These are phyloP conservation scores for Nannoperca obscura DNA, from an alignment of 2,797 vertebrate genomes.

Conservation along the genomic window DNA sequence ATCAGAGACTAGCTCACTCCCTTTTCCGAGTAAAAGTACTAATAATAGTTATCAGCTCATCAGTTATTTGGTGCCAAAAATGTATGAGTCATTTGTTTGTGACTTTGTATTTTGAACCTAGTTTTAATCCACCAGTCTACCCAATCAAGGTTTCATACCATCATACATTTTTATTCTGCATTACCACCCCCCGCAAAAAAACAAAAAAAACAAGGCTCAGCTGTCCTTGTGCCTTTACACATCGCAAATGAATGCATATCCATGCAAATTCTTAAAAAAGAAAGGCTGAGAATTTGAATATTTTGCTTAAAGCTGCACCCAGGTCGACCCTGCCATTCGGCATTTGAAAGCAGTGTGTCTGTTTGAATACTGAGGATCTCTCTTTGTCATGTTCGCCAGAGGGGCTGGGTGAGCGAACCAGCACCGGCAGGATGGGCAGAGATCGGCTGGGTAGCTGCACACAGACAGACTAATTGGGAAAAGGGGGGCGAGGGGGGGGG, in stretches of 20 bases:
- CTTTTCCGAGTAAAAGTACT: not conserved
- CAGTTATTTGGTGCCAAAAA: slow-evolving; percentile 5
- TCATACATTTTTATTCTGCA: slow-evolving; percentile 78
- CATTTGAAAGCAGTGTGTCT: slow-evolving; percentile 83
- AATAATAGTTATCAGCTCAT: slow-evolving; percentile 12
- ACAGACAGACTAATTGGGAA: slow-evolving; percentile 88
- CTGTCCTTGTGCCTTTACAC: slow-evolving; percentile 85
- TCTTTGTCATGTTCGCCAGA: slow-evolving; percentile 86
- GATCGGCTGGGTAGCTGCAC: slow-evolving; percentile 82
- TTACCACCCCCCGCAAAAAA: slow-evolving; percentile 65
- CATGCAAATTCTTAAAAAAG: slow-evolving; percentile 85
- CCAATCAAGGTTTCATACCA: slow-evolving; percentile 75
- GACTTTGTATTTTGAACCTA: slow-evolving; percentile 26
- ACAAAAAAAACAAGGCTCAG: slow-evolving; percentile 74
- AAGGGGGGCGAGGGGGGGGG: slow-evolving; percentile 73
- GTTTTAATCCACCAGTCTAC: slow-evolving; percentile 50
- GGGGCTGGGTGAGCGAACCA: slow-evolving; percentile 83
- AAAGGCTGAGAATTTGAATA: slow-evolving; percentile 85
- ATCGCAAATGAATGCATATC: slow-evolving; percentile 86
- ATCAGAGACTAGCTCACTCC: slow-evolving; percentile 10
- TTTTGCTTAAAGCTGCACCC: slow-evolving; percentile 85
- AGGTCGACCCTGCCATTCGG: slow-evolving; percentile 84
- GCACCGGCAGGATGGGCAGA: slow-evolving; percentile 82
- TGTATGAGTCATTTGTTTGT: slow-evolving; percentile 26
- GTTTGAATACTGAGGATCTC: slow-evolving; percentile 83